Conservation (phyloP, 2,113 vertebrate genomes). For the Caloenas nicobarica region DNA sequence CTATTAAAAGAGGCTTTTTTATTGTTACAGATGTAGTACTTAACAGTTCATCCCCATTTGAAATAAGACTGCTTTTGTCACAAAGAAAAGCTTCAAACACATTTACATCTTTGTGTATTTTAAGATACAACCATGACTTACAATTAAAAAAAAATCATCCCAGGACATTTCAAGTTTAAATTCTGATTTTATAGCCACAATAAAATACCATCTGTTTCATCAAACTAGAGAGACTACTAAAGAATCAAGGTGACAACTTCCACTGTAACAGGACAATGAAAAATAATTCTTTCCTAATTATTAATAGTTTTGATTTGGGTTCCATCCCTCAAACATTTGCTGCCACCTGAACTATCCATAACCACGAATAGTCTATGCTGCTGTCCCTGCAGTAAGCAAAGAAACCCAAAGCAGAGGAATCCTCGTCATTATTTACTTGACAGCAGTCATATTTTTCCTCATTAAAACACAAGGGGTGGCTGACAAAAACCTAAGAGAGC, state of each 20-base stretch:
- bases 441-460: background rate
- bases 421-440: background rate
- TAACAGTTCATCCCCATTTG: background rate
- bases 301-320: background rate
- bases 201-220: constrained; percentile 3
- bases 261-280: background rate
- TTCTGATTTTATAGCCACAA: background rate
- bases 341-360: background rate
- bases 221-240: background rate
- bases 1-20: background rate
- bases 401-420: background rate
- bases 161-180: background rate
- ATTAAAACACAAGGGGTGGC: background rate
- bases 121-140: background rate
- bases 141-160: background rate
- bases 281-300: background rate
- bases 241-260: background rate
- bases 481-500: background rate
- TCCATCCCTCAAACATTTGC: background rate
- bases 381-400: background rate
- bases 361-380: background rate
- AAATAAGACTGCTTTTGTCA: background rate
- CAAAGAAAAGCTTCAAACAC: background rate
- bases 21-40: background rate
- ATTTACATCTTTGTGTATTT: background rate